Conservation (phyloP, 2,888 invertebrate genomes). For the Alsophila aescularia region DNA sequence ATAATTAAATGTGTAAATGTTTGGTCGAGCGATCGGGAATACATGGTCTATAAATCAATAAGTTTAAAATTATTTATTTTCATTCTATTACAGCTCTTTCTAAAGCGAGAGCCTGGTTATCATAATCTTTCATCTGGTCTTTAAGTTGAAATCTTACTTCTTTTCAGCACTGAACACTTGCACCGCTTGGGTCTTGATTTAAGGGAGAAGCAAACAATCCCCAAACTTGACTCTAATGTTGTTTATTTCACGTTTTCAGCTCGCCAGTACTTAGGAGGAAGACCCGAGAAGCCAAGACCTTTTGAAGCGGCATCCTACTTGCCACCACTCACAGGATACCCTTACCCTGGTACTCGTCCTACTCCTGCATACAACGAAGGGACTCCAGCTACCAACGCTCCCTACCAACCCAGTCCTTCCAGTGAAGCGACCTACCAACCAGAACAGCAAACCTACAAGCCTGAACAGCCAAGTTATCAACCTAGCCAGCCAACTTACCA, state of each 20-base stretch:
- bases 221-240: constrained; percentile 1
- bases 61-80: neutral
- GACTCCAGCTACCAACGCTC: constrained; percentile 47
- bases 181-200: constrained; percentile 37
- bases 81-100: neutral
- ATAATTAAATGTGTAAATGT: no score
- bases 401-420: constrained; percentile 42
- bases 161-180: constrained; percentile 35
- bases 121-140: neutral
- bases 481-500: constrained; percentile 31
- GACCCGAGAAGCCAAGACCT: constrained; percentile 88
- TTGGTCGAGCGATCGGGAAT: no score
- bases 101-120: neutral
- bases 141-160: constrained; percentile 9
- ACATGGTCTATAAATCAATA: no score
- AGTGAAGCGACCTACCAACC: constrained; percentile 45
- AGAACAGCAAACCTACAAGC: constrained; percentile 41
- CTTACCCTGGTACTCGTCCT: constrained; percentile 69
- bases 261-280: constrained; percentile 87
- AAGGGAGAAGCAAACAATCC: neutral
- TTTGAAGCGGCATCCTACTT: constrained; percentile 80
- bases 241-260: constrained; percentile 73
- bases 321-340: constrained; percentile 75
- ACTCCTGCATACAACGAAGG: constrained; percentile 74
- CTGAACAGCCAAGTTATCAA: constrained; percentile 40